Evolutionary conservation across 2,888 invertebrate species (phyloP).

Genomic region (Erebia ligea): DNA sequence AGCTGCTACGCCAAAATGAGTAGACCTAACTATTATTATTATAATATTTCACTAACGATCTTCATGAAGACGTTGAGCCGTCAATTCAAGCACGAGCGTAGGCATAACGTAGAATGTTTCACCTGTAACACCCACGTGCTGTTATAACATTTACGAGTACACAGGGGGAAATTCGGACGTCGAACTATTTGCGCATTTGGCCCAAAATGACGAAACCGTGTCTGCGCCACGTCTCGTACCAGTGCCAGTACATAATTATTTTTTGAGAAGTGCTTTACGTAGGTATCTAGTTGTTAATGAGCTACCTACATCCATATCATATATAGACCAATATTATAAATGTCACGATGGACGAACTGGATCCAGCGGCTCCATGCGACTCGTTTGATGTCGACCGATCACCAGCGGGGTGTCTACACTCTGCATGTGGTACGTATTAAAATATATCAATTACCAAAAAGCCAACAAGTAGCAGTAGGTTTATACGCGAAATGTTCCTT

Average conservation of each 20-base stretch:
- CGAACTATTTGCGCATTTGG: slow-evolving; percentile 79
- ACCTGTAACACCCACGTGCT: slow-evolving; percentile 67
- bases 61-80: slow-evolving; percentile 39
- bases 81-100: slow-evolving; percentile 42
- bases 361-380: too few species aligned
- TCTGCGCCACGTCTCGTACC: too few species aligned
- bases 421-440: not conserved
- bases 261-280: too few species aligned
- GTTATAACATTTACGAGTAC: slow-evolving; percentile 81
- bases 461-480: slow-evolving; percentile 42
- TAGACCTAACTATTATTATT: too few species aligned
- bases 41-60: slow-evolving; percentile 10
- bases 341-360: too few species aligned
- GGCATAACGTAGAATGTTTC: slow-evolving; percentile 69
- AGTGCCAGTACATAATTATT: too few species aligned
- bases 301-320: too few species aligned
- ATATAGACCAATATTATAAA: too few species aligned
- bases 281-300: too few species aligned
- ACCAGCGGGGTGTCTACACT: too few species aligned
- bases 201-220: slow-evolving; percentile 70
- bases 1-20: too few species aligned
- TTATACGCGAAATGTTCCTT: slow-evolving; percentile 71
- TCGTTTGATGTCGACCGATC: too few species aligned
- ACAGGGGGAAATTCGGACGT: slow-evolving; percentile 80
- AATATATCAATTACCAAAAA: slow-evolving; percentile 74